Evolutionary conservation across 2,888 invertebrate species (phyloP), one percentile per base, ranked within the genome.

Genomic region (Limulus polyphemus): DNA sequence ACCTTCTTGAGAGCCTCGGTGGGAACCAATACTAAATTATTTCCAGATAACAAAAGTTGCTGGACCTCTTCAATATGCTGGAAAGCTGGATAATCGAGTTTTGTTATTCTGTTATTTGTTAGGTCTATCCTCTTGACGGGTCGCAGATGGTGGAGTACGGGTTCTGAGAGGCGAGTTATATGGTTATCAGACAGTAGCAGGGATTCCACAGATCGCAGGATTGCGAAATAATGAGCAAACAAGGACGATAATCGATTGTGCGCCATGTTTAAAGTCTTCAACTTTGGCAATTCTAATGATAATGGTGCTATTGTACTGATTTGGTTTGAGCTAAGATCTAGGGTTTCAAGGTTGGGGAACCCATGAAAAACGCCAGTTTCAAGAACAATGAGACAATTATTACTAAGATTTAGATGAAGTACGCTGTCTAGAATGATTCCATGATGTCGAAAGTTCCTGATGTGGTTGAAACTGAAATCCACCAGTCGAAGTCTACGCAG

Each of bases 11-110:
- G 62, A 11, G 71, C 66, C 7, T 60, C 58, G 47, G 63, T 67
- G 4, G 71, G 71, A 16, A 71, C 61, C 16, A 65, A 58, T 1
- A 68, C 62, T 12, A 71, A 61, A 5, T 68, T 59, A 58, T 71
- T 71, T 11, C 61, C 64, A 16, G 67, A 67, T 55, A 70, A 58
- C 55, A 68, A 63, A 51, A 70, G 60, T 49, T 63, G 57, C 12
- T 64, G 61, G 49, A 70, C 67, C 52, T 47, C 55, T 12, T 68
- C 67, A 52, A 70, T 67, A 32, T 68, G 69, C 50, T 67, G 67
- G 32, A 70, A 69, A 17, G 68, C 67, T 46, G 65, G 64, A n/a
- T 68, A 68, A 49, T 70, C 70, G 49, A 70, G 54, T 12, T 66
- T 62, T 16, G 67, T 68, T n/a, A 70, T 59, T 13, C 55, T 46